Evolutionary conservation across 2,888 invertebrate species (phyloP), one percentile per base, ranked within the genome.

Genomic region (Drosophila trichaetosa): DNA sequence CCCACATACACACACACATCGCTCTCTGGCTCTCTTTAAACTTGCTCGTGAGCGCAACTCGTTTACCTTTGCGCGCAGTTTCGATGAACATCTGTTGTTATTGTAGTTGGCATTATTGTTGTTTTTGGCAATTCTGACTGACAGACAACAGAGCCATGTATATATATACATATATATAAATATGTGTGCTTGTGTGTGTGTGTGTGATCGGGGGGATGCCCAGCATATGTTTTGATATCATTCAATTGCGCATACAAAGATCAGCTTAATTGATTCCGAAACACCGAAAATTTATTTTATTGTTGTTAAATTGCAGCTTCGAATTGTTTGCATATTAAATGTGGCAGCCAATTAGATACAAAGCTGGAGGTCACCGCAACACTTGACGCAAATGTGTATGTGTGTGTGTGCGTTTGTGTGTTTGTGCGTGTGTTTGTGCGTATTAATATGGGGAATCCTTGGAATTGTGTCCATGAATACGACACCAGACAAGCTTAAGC

Each of bases 41-140:
- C 46, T 46, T 67, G 71, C 62, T 73, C 69, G 73, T 62, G 79
- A 85, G 83, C 75, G 62, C 80, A 86, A 86, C 88, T 83, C 88
- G 85, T 88, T 86, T 88, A 83, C 84, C 87, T 88, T 87, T 85
- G 81, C 76, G 75, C 77, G 78, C 71, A 69, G 73, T 72, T 78
- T 59, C 53, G 74, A 24, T 24, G 46, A 84, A 78, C 87, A 87
- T 85, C 87, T 87, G 87, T 86, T 87, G 79, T 62, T 82, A 66
- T 80, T 85, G 73, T 82, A 73, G 57, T 69, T 71, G 67, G 49
- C 51, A 54, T 62, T 76, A 56, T 84, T 76, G 78, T 76, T 81
- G 73, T 74, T 84, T 81, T 74, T 74, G 81, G 82, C 79, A 79
- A 82, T 64, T 83, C 69, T 80, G 67, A 73, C 81, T 80, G 69